Percentiles rank a stretch among this genome's conserved stretches.
Evolutionary conservation across 2,113 vertebrate genomes (phyloP).

Genomic region (Mionectes macconnelli): DNA sequence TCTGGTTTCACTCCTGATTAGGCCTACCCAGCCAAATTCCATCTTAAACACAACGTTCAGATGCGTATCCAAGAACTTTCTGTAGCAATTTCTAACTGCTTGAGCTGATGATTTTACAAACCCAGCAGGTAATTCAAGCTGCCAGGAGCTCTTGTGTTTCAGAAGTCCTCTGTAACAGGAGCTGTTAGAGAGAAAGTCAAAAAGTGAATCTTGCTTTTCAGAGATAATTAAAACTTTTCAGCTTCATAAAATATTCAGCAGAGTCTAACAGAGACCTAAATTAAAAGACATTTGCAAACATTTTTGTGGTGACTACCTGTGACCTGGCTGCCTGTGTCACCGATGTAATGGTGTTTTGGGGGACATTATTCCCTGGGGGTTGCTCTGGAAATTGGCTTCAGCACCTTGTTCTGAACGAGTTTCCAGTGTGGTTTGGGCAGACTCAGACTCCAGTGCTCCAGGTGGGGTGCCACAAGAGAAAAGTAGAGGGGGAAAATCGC

Average conservation of each 20-base stretch:
- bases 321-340: neutral
- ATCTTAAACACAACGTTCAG: neutral
- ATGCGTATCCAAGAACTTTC: neutral
- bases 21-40: neutral
- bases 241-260: neutral
- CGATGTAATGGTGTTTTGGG: neutral
- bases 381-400: neutral
- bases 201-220: neutral
- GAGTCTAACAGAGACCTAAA: neutral
- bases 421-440: fast-evolving
- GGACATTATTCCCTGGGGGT: neutral
- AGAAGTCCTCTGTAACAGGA: neutral
- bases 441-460: neutral
- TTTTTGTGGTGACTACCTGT: neutral
- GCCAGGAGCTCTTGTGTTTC: neutral
- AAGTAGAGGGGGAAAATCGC: neutral
- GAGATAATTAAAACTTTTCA: neutral
- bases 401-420: neutral
- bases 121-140: neutral
- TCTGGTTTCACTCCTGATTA: neutral
- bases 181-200: neutral
- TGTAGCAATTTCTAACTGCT: neutral
- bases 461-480: neutral
- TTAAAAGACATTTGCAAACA: neutral
- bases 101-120: neutral